Percentiles rank a stretch among this genome's conserved stretches.
Evolutionary conservation across 1,140 invertebrate genomes (phyloP).

Genomic region (Drosophila gunungcola): DNA sequence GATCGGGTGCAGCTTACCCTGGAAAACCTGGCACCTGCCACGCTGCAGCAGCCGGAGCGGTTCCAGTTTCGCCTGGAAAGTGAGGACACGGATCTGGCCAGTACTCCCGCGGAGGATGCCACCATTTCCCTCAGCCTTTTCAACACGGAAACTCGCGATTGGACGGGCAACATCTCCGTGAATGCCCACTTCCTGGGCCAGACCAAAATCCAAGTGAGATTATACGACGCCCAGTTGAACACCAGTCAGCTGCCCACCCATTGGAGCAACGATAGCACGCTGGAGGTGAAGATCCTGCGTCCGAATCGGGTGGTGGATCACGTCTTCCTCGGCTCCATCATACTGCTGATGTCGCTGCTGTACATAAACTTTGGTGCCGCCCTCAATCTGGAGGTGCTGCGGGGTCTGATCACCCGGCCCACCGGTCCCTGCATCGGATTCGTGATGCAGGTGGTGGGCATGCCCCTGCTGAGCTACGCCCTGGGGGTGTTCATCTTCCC

Average conservation of each 20-base stretch:
- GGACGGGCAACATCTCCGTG: conserved; percentile 57
- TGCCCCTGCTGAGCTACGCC: conserved; percentile 94
- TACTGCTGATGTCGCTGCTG: conserved; percentile 91
- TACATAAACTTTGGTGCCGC: conserved; percentile 98
- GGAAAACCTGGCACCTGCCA: conserved; percentile 9
- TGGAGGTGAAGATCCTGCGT: conserved; percentile 87
- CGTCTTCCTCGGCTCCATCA: conserved; percentile 92
- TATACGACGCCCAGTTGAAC: conserved; percentile 41
- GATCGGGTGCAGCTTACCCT: conserved; percentile 34
- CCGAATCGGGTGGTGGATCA: conserved; percentile 89
- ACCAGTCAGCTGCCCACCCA: conserved; percentile 36
- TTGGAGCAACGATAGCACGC: conserved; percentile 36
- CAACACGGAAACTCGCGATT: conserved; percentile 23
- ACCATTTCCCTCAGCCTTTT: conserved; percentile 41
- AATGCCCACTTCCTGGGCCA: conserved; percentile 62
- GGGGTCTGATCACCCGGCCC: conserved; percentile 89
- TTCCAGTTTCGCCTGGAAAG: conserved; percentile 61
- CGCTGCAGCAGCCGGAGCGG: conserved; percentile 33
- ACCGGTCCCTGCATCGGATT: conserved; percentile 93
- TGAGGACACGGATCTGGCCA: conserved; percentile 41
- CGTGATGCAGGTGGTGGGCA: conserved; percentile 93
- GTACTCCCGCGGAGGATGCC: conserved; percentile 42
- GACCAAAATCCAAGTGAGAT: conserved; percentile 50
- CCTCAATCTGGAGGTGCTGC: conserved; percentile 90
- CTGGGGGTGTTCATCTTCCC: conserved; percentile 91